phyloP scores from a whole-genome alignment of 2,797 vertebrate genomes.

The Aldrovandia affinis region DNA sequence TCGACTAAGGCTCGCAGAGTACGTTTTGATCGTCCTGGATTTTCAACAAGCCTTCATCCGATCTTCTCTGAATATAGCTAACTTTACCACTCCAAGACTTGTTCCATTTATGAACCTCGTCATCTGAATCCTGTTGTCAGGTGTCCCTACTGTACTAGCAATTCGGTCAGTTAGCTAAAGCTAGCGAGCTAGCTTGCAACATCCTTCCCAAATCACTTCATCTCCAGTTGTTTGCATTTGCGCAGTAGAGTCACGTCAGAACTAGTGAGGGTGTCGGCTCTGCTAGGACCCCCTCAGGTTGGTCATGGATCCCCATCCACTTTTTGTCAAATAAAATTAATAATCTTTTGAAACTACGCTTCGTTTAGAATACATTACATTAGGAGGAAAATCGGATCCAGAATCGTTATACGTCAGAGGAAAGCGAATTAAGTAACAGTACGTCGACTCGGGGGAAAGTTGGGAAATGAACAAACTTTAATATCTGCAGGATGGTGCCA shows the following conservation, averaged over 20 bases:
- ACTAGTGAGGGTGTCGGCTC: neutral
- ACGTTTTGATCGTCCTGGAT: neutral
- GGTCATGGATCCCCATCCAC: neutral
- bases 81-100: neutral
- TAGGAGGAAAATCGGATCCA: too few species aligned
- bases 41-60: neutral
- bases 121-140: neutral
- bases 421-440: too few species aligned
- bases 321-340: neutral
- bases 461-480: too few species aligned
- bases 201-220: neutral
- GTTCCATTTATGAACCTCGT: neutral
- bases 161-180: conserved; percentile 58
- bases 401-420: too few species aligned
- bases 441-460: too few species aligned
- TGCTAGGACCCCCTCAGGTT: neutral
- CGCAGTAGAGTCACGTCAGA: conserved; percentile 10
- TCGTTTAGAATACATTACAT: too few species aligned
- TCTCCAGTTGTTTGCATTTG: conserved; percentile 13
- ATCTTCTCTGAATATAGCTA: neutral
- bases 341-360: too few species aligned
- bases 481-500: too few species aligned
- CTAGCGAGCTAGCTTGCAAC: conserved; percentile 57
- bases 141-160: neutral
- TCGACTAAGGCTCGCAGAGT: neutral